A percentile compares a stretch with the other conserved stretches of the same genome.
Conservation (phyloP, 2,797 vertebrate species). For the Malacoctenus gilli region DNA sequence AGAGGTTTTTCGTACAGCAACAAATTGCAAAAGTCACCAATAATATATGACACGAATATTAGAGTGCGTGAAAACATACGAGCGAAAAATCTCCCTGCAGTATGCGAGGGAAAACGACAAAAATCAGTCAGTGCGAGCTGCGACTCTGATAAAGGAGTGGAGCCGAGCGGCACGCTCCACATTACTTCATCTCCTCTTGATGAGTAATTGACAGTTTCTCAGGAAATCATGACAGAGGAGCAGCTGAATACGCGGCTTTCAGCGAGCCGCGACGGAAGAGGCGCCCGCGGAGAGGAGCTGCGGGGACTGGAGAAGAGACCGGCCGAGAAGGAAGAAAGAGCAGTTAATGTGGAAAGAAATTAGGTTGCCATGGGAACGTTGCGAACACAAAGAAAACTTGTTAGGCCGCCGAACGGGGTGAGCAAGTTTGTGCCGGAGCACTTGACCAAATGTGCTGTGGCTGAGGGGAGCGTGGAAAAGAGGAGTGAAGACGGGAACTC, state of each 20-base stretch:
- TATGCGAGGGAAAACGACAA: slow-evolving; percentile 6
- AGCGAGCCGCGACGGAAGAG: slow-evolving; percentile 15
- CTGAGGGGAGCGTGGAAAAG: slow-evolving; percentile 32
- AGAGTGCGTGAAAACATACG: slow-evolving; percentile 6
- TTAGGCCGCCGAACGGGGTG: slow-evolving; percentile 44
- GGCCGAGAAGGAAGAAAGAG: slow-evolving; percentile 53
- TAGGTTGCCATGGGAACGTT: slow-evolving; percentile 66
- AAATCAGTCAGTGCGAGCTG: slow-evolving; percentile 14
- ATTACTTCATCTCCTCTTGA: slow-evolving; percentile 37
- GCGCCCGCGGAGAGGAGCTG: slow-evolving; percentile 31
- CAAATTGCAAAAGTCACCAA: slow-evolving; percentile 13
- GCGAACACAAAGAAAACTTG: slow-evolving; percentile 66
- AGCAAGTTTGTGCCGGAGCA: slow-evolving; percentile 47
- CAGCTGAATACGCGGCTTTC: slow-evolving; percentile 44
- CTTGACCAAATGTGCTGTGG: slow-evolving; percentile 50
- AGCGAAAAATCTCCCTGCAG: slow-evolving; percentile 7
- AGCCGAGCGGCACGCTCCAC: slow-evolving; percentile 1
- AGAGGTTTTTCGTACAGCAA: slow-evolving; percentile 2
- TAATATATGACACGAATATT: slow-evolving; percentile 2
- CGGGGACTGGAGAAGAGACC: slow-evolving; percentile 49
- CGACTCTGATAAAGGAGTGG: slow-evolving; percentile 14
- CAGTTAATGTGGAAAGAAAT: slow-evolving; percentile 67
- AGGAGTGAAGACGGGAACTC: slow-evolving; percentile 22
- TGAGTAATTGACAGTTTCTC: slow-evolving; percentile 36
- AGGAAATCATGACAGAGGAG: slow-evolving; percentile 36